Evolutionary conservation across 2,797 vertebrate genomes (phyloP).

Genomic region (Sebastes hubbsi): DNA sequence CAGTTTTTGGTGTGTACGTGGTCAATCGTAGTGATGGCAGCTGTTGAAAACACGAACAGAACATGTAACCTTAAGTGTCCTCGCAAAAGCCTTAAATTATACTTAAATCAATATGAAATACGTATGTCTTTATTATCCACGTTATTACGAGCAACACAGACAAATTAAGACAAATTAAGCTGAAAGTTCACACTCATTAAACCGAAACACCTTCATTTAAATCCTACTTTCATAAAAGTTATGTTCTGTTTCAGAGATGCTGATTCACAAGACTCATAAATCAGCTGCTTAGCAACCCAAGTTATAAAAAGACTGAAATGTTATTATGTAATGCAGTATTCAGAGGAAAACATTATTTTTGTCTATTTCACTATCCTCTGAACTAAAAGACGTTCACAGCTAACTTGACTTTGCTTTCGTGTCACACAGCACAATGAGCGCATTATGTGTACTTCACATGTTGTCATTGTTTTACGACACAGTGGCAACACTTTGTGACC

Average conservation of each 20-base stretch:
- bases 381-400: background rate
- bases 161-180: no score
- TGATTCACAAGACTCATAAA: background rate
- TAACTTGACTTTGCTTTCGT: background rate
- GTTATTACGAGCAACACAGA: background rate
- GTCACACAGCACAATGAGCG: background rate
- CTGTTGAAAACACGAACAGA: background rate
- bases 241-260: background rate
- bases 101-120: background rate
- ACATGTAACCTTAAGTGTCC: background rate
- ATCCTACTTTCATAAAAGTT: background rate
- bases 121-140: background rate
- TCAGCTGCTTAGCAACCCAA: background rate
- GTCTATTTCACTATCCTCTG: background rate
- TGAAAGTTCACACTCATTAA: no score
- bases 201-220: background rate
- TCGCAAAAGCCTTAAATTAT: no score
- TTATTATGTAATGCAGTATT: background rate
- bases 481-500: background rate
- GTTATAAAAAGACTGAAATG: background rate
- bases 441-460: background rate
- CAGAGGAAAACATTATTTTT: fast-evolving
- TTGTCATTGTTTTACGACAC: background rate
- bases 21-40: background rate
- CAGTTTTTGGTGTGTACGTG: no score